phyloP scores from a whole-genome alignment of 2,113 vertebrate genomes.

The Sisor rabdophorus region DNA sequence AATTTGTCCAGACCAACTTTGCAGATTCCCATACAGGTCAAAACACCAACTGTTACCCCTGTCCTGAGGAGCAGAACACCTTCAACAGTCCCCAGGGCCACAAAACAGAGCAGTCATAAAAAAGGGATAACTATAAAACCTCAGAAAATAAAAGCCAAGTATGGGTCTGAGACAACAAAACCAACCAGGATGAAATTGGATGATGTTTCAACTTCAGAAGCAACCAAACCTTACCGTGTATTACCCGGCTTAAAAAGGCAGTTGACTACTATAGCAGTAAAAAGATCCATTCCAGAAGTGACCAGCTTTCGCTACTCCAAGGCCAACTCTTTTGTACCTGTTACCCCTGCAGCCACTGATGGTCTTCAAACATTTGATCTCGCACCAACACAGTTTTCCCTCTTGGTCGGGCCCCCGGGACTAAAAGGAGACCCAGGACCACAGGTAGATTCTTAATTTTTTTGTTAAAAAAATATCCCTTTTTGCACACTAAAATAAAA shows the following conservation, averaged over 20 bases:
- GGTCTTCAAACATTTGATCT: conserved; percentile 76
- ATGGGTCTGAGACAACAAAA: conserved; percentile 43
- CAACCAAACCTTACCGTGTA: conserved; percentile 36
- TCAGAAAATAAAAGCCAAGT: conserved; percentile 54
- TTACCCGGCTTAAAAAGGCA: conserved; percentile 49
- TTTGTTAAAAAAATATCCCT: neutral
- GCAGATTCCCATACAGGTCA: conserved; percentile 51
- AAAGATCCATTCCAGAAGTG: conserved; percentile 56
- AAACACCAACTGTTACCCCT: conserved; percentile 49
- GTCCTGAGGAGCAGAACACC: conserved; percentile 47
- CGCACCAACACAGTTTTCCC: conserved; percentile 76
- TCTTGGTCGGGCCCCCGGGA: conserved; percentile 76
- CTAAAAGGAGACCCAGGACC: conserved; percentile 86
- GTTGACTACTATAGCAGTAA: conserved; percentile 30
- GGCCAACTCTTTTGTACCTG: conserved; percentile 53
- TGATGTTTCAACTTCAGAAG: conserved; percentile 51
- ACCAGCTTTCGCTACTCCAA: conserved; percentile 57
- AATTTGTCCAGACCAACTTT: conserved; percentile 51
- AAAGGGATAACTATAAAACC: conserved; percentile 55
- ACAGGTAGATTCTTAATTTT: conserved; percentile 69
- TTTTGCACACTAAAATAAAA: neutral
- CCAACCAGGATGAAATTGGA: conserved; percentile 44
- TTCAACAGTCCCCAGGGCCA: conserved; percentile 49
- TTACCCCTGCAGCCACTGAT: conserved; percentile 71
- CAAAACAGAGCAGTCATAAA: conserved; percentile 32